phyloP scores from a whole-genome alignment of 2,113 vertebrate species.

The Pica pica region DNA sequence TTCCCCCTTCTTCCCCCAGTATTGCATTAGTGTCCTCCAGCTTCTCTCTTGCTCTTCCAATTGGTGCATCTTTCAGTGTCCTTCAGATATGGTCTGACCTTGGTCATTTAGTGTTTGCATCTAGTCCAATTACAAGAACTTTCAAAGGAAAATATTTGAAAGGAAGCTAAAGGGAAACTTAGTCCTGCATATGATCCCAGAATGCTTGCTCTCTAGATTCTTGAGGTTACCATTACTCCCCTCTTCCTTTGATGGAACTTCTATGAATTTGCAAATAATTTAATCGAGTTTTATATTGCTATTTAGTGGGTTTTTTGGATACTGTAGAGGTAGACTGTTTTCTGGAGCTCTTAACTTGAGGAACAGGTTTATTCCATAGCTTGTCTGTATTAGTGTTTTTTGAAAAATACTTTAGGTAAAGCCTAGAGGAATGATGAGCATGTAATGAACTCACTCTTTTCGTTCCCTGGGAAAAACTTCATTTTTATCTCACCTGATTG shows the following conservation, averaged over 20 bases:
- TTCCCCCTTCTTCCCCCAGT: rapidly evolving
- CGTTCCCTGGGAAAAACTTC: neutral
- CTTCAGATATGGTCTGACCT: neutral
- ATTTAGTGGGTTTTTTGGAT: neutral
- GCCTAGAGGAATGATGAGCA: neutral
- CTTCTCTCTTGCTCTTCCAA: neutral
- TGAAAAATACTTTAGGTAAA: neutral
- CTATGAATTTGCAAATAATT: neutral
- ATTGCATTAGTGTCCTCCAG: neutral
- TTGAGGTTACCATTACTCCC: neutral
- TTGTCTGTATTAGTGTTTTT: neutral
- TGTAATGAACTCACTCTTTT: neutral
- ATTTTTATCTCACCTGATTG: neutral
- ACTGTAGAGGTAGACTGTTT: neutral
- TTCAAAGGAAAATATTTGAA: neutral
- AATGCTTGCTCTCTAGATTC: neutral
- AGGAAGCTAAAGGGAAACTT: neutral
- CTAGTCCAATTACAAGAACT: neutral
- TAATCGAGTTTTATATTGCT: neutral
- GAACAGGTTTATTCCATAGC: neutral
- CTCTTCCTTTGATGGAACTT: neutral
- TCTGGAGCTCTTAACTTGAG: neutral
- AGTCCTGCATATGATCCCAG: neutral
- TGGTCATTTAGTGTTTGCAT: neutral
- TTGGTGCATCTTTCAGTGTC: neutral